Evolutionary conservation across 2,113 vertebrate species (phyloP).

Genomic region (Malurus cyaneus): DNA sequence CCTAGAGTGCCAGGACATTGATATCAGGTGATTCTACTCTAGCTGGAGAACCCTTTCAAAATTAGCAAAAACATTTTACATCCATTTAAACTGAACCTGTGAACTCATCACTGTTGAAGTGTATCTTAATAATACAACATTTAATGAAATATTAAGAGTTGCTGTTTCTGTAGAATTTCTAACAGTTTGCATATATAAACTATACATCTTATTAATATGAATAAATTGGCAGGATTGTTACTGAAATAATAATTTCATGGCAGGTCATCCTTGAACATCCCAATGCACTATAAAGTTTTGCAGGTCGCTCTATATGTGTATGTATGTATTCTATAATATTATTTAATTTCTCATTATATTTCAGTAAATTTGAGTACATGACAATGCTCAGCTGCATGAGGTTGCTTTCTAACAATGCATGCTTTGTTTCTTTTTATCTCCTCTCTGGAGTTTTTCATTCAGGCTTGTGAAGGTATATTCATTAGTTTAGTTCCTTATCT

Average conservation of each 20-base stretch:
- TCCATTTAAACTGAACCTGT: not conserved
- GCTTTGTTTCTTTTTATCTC: conserved; percentile 35
- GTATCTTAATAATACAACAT: not conserved
- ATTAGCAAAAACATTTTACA: not conserved
- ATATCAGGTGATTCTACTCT: not conserved
- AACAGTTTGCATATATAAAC: not conserved
- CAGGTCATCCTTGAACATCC: conserved; percentile 1
- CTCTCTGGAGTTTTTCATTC: not conserved
- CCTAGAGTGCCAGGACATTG: not conserved
- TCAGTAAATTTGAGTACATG: not conserved
- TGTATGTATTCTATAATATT: not conserved
- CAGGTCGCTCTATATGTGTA: not conserved
- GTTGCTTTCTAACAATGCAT: conserved; percentile 7
- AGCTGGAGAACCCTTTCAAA: not conserved
- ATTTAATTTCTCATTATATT: not conserved
- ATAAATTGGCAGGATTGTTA: conserved; percentile 19
- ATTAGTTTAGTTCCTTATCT: conserved; percentile 47
- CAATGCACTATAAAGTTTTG: not conserved
- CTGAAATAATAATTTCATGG: conserved; percentile 29
- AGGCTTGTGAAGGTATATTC: conserved; percentile 20
- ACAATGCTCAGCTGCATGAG: not conserved
- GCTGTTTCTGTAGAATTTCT: conserved; percentile 29
- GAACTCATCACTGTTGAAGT: not conserved
- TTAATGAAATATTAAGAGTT: conserved; percentile 18
- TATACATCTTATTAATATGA: conserved; percentile 12